Percentiles rank a stretch among this genome's conserved stretches.
Evolutionary conservation across 2,113 vertebrate genomes (phyloP).

Genomic region (Geococcyx californianus): DNA sequence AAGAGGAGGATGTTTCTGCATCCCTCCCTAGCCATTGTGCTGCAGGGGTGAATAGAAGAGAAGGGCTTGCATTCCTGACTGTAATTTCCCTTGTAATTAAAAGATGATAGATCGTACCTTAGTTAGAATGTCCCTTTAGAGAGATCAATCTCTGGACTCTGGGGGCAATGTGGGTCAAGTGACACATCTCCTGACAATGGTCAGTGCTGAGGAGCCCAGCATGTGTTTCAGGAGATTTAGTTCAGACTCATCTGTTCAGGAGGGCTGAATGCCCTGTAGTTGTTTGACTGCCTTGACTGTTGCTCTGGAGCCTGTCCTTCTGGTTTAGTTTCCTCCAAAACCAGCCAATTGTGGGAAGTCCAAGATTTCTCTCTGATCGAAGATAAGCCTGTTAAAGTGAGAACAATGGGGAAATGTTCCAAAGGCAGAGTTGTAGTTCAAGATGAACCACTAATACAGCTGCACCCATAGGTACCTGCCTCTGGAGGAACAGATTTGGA

Average conservation of each 20-base stretch:
- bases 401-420: background rate
- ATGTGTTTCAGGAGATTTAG: background rate
- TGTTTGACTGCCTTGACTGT: background rate
- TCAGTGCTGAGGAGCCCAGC: background rate
- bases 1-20: background rate
- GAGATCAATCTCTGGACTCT: background rate
- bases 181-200: rapidly evolving
- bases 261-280: background rate
- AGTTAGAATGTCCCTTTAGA: background rate
- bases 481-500: background rate
- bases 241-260: background rate
- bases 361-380: background rate
- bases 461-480: background rate
- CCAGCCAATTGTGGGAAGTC: background rate
- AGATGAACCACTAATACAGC: background rate
- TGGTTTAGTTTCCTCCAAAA: background rate
- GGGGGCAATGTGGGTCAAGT: background rate
- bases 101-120: background rate
- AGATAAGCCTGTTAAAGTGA: background rate
- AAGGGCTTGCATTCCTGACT: background rate
- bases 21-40: background rate
- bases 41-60: background rate
- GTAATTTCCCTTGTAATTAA: background rate
- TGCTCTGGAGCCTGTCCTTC: background rate
- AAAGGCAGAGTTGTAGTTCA: background rate